Evolutionary conservation across 2,113 vertebrate species (phyloP), one percentile per base, ranked within the genome.

Genomic region (Phocoena phocoena): DNA sequence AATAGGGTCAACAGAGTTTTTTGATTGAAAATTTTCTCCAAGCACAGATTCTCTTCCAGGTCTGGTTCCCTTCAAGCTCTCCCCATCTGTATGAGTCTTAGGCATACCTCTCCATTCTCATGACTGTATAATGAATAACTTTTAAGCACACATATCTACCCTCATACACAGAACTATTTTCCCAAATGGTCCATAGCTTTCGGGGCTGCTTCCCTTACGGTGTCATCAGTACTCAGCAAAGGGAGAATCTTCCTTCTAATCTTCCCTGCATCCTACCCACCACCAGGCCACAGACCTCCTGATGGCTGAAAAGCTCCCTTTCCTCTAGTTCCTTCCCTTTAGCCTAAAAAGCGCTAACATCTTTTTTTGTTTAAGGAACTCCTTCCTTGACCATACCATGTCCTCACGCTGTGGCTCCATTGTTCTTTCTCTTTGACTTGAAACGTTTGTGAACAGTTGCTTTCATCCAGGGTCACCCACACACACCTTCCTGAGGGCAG

Each of bases 131-230:
- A 90, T 79, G 87, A 95, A 60, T 74, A 68, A 68, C 71, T 91
- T 91, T 93, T 82, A 95, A 94, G 93, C 33, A 71, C 44, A 92
- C 55, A 96, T 73, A 88, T 83, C 53, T 95, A 44, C 14, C 13
- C 33, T 88, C 17, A 8, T 38, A 23, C 65, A 60, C 15, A 62
- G 77, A 81, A 53, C 36, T 41, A 1, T 63, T 93, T 79, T 60
- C 23, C 87, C 2, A 17, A 74, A 76, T 18, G 63, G 74, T 5
- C n/a, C 28, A 2, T 58, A 28, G 20, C 60, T 70, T 86, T 58
- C 28, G 36, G 25, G 38, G 84, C 14, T 47, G 71, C 41, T 92
- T 88, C 15, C 86, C 36, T 96, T 60, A 53, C 0, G 0, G n/a
- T 55, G 20, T 80, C 11, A 4, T 41, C 38, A 65, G 36, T 80